phyloP scores from a whole-genome alignment of 2,888 invertebrate species.

The Campoplex nolae region DNA sequence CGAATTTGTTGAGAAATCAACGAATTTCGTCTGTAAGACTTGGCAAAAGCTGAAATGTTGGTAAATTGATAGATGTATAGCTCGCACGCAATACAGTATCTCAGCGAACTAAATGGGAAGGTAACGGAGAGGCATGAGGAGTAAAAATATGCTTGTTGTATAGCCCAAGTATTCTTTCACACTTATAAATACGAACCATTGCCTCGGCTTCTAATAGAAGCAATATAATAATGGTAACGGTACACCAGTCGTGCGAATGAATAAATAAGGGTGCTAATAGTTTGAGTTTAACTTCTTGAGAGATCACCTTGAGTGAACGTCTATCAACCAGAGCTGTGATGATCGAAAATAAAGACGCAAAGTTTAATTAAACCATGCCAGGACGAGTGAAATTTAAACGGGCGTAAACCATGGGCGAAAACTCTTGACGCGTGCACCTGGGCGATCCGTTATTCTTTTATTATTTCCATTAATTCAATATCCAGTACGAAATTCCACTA shows the following conservation, averaged over 20 bases:
- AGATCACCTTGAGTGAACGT: conserved; percentile 67
- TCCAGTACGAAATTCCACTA: conserved; percentile 64
- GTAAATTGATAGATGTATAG: conserved; percentile 49
- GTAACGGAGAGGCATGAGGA: conserved; percentile 59
- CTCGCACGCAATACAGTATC: conserved; percentile 15
- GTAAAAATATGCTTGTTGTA: conserved; percentile 12
- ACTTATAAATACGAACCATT: neutral
- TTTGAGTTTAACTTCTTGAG: conserved; percentile 71
- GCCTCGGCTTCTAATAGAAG: neutral
- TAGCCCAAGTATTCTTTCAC: neutral
- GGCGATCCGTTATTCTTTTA: conserved; percentile 80
- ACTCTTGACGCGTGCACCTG: conserved; percentile 44
- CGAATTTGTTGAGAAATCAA: conserved; percentile 64
- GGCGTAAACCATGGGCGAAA: conserved; percentile 50
- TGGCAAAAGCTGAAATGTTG: conserved; percentile 48
- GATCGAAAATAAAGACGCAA: conserved; percentile 9
- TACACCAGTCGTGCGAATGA: conserved; percentile 15
- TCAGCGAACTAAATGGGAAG: conserved; percentile 10
- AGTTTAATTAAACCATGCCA: conserved; percentile 50
- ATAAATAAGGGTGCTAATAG: conserved; percentile 28
- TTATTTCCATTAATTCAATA: conserved; percentile 83
- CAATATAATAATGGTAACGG: neutral
- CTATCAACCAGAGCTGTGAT: conserved; percentile 8
- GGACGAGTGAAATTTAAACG: conserved; percentile 55
- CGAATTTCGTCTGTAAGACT: conserved; percentile 51